Base-by-base conservation (phyloP, 2,888 invertebrate genomes). In the Drosophila tanythrix region DNA sequence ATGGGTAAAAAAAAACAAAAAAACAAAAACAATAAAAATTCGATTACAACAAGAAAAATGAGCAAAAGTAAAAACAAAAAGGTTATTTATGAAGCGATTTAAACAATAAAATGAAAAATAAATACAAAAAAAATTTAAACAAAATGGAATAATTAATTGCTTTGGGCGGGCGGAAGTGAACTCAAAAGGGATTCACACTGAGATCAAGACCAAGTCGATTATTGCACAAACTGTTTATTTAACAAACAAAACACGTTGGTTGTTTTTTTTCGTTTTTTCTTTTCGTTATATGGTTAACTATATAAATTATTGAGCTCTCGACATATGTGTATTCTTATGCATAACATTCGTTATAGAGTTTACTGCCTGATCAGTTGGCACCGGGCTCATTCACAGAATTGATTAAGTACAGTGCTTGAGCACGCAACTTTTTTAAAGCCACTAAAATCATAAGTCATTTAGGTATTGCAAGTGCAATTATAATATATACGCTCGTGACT, bases 91-190 rank as follows among this genome's bases (percentile, higher is more conserved):
- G 82, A 82, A 76, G 85, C 83, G 86, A 88, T 87, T 87, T 88
- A 87, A 88, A 87, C 88, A 87, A 87, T 87, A 88, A 87, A 87
- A 87, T 72, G 79, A 76, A 76, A 78, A 85, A 78, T 81, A 82
- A 83, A 83, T 77, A 76, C 59, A 79, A 79, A 79, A 69, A 86
- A 83, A 74, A 70, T 69, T 83, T 78, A 74, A 83, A 82, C 58
- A 64, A 78, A 77, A 48, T 60, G 29, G 52, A 56, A 63, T 53
- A 68, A 70, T 71, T 80, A 63, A 73, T 76, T 68, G 50, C 38
- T 15, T 18, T 48, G 10, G n/a, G 48, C 35, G 46, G 55, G 25
- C 81, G 81, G 79, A 79, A 79, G 56, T 76, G 48, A 74, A 56
- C 52, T 46, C 48, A 61, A 63, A 48, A 66, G 76, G 79, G 58